A percentile compares a stretch with the other conserved stretches of the same genome.
Conservation (phyloP, 2,888 invertebrate genomes). For the Ptychoptera albimana region DNA sequence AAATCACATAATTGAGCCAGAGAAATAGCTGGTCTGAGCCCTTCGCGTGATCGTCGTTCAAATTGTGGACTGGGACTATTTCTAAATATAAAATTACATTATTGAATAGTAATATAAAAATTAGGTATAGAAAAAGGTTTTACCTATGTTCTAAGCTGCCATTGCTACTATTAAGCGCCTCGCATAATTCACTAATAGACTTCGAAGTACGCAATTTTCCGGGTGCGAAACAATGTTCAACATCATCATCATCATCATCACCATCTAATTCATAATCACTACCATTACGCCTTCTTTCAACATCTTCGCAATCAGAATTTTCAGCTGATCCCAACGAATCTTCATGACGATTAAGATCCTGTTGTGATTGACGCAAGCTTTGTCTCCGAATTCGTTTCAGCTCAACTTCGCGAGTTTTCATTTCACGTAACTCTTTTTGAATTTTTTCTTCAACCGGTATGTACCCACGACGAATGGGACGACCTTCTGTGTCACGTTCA, state of each 20-base stretch:
- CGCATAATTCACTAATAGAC: slow-evolving; percentile 50
- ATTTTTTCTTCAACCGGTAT: slow-evolving; percentile 81
- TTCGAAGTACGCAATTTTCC: slow-evolving; percentile 46
- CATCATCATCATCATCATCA: slow-evolving; percentile 41
- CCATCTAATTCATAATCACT: slow-evolving; percentile 32
- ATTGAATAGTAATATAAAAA: background rate
- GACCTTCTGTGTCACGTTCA: slow-evolving; percentile 41
- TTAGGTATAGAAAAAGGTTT: too few species aligned
- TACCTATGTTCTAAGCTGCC: slow-evolving; percentile 2
- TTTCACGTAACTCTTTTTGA: slow-evolving; percentile 68
- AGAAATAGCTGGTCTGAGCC: slow-evolving; percentile 48
- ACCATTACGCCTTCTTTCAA: background rate
- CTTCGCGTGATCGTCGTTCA: slow-evolving; percentile 21
- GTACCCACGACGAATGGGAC: slow-evolving; percentile 56
- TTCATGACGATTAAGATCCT: background rate
- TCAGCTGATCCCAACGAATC: background rate
- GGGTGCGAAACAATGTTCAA: slow-evolving; percentile 42
- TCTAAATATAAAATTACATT: slow-evolving; percentile 14
- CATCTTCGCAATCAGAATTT: background rate
- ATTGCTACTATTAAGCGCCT: slow-evolving; percentile 29
- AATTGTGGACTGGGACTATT: slow-evolving; percentile 21
- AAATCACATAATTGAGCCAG: slow-evolving; percentile 51
- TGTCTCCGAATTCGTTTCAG: slow-evolving; percentile 51
- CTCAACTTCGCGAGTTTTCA: slow-evolving; percentile 68
- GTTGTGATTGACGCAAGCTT: slow-evolving; percentile 42